Evolutionary conservation across 1,140 invertebrate species (phyloP).

Genomic region (Drosophila parvula): DNA sequence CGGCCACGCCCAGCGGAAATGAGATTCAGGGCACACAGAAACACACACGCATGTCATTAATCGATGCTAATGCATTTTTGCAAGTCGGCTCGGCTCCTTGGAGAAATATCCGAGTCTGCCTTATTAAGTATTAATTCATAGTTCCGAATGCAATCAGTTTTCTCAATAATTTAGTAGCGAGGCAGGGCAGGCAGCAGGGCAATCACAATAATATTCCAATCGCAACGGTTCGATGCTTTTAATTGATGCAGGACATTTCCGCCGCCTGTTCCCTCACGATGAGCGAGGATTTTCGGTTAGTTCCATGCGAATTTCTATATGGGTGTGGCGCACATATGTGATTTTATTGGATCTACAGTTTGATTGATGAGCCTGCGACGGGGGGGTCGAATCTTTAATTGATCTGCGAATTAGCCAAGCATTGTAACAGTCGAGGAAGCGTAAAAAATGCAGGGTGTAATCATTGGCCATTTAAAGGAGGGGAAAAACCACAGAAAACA

Average conservation of each 20-base stretch:
- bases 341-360: conserved; percentile 59
- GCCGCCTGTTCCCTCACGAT: neutral
- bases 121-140: conserved; percentile 57
- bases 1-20: conserved; percentile 55
- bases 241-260: conserved; percentile 43
- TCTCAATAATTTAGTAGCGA: conserved; percentile 60
- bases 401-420: conserved; percentile 37
- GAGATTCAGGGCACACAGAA: conserved; percentile 16
- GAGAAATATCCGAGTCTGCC: conserved; percentile 7
- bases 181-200: neutral
- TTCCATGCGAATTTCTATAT: conserved; percentile 23
- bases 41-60: conserved; percentile 40
- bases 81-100: conserved; percentile 33
- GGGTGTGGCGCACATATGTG: conserved; percentile 54
- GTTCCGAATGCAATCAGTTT: conserved; percentile 70
- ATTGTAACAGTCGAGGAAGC: conserved; percentile 23
- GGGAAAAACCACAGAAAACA: conserved; percentile 58
- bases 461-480: conserved; percentile 36
- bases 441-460: conserved; percentile 35
- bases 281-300: conserved; percentile 24
- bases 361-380: conserved; percentile 53
- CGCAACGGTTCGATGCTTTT: conserved; percentile 26
- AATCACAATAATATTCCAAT: conserved; percentile 42
- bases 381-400: conserved; percentile 40
- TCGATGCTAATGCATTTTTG: conserved; percentile 74